Evolutionary conservation across 2,888 invertebrate species (phyloP), one percentile per base, ranked within the genome.

Genomic region (Sclerodermus sp.): DNA sequence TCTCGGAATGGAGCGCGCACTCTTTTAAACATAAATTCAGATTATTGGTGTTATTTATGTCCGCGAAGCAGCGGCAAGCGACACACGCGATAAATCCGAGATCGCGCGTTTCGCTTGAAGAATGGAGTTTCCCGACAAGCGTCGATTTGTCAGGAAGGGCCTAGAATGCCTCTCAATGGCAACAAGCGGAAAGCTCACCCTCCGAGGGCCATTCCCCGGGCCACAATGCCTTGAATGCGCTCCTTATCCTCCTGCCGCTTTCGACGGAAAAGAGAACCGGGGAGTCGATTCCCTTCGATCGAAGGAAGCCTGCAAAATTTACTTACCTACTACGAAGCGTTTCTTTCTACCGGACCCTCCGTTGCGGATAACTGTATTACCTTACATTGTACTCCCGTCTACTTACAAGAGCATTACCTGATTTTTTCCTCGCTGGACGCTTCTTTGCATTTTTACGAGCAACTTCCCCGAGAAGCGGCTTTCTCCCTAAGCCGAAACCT

Each of bases 121-220:
- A 74, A 76, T 69, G 53, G 67, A 71, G 67, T 73, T 72, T 70
- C 67, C 70, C 71, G 71, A 71, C 74, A 74, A 73, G 67, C 68
- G 68, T 65, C 76, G 75, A 77, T 77, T 77, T 76, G 76, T 77
- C 77, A 76, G 68, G 66, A 68, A 73, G 74, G 71, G 73, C 73
- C 76, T 71, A 67, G 64, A 72, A 72, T 70, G 63, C 66, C 65
- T 71, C 70, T 71, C 74, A 73, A 73, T 72, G 67, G 70, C 72
- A 74, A 73, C 72, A 71, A 73, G 66, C 73, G 71, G 70, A 73
- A 74, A 72, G 69, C 68, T 73, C 70, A 64, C 70, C 71, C 74
- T 67, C 62, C 37, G 52, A 44, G 55, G 56, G 63, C 62, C 62
- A n/a, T n/a, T 67, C 67, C 64, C 67, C 53, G 55, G 43, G 63